Evolutionary conservation across 2,113 vertebrate species (phyloP), one percentile per base, ranked within the genome.

Genomic region (Casuarius casuarius): DNA sequence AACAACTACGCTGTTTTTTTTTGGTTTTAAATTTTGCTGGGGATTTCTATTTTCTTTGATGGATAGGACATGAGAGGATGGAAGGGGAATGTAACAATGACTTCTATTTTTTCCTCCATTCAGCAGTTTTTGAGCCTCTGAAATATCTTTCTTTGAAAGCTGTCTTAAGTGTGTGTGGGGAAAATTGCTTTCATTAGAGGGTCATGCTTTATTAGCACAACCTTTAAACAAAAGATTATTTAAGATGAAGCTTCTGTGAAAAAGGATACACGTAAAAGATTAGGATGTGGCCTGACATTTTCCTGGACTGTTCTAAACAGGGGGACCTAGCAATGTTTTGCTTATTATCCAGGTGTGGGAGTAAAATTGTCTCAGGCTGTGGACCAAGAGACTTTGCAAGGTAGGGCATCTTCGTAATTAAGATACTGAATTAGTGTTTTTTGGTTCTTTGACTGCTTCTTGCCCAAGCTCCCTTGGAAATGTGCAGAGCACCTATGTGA

Each of bases 91-190:
- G 3, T 16, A 18, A 17, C 51, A 67, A 62, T 15, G 54, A 61
- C 67, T 38, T 52, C 8, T 35, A 44, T 44, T 44, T 44, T 44
- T 74, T 20, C 4, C 63, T 66, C 3, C 49, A 8, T 52, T 14
- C 10, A 67, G 17, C 29, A 65, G 49, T 51, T 90, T 38, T 7
- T 44, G 67, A 59, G 28, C 52, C 63, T 82, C 49, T 87, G 62
- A 81, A 92, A 35, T 66, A 28, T 90, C 93, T 91, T 81, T 75
- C 67, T 9, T 95, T 68, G 86, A 91, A 95, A 95, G 51, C 49
- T 51, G 19, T 83, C 82, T 86, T 93, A 63, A 8, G 2, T 33
- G 28, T 73, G 38, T 38, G 38, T 38, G 81, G 65, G 31, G 52
- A 61, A 26, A 44, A 44, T 23, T 78, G 20, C n/a, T 87, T 89